A percentile compares a stretch with the other conserved stretches of the same genome.
Conservation (phyloP, 2,888 invertebrate species). For the Euplexia lucipara region DNA sequence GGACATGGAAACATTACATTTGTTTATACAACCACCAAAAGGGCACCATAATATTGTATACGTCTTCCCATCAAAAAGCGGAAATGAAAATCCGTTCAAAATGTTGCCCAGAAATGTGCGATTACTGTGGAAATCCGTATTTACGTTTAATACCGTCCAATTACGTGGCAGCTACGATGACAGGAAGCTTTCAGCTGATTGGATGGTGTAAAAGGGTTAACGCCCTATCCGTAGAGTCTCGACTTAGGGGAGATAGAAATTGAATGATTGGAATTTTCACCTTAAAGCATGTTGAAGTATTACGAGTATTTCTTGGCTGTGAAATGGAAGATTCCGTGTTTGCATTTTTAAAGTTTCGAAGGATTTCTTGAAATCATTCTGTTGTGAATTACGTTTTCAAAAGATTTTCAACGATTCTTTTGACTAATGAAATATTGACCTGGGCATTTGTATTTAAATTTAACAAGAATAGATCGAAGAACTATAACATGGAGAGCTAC, state of each 20-base stretch:
- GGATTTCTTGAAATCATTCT: no score
- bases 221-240: constrained; percentile 61
- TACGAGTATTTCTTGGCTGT: constrained; percentile 30
- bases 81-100: constrained; percentile 49
- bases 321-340: not conserved
- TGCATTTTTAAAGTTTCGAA: not conserved
- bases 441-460: not conserved
- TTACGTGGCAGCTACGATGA: constrained; percentile 66
- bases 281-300: constrained; percentile 20
- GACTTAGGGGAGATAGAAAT: constrained; percentile 56
- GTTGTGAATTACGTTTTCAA: no score
- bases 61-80: constrained; percentile 16
- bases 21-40: constrained; percentile 4
- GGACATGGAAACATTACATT: constrained; percentile 14
- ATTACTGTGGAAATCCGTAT: constrained; percentile 51
- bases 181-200: constrained; percentile 83
- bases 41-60: constrained; percentile 1
- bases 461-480: no score
- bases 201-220: constrained; percentile 75
- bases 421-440: not conserved
- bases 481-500: no score
- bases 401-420: not conserved
- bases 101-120: constrained; percentile 29
- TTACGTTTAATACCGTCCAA: constrained; percentile 62
- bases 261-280: constrained; percentile 60